Percentiles rank a stretch among this genome's conserved stretches.
Evolutionary conservation across 2,113 vertebrate species (phyloP).

Genomic region (Coregonus clupeaformis): DNA sequence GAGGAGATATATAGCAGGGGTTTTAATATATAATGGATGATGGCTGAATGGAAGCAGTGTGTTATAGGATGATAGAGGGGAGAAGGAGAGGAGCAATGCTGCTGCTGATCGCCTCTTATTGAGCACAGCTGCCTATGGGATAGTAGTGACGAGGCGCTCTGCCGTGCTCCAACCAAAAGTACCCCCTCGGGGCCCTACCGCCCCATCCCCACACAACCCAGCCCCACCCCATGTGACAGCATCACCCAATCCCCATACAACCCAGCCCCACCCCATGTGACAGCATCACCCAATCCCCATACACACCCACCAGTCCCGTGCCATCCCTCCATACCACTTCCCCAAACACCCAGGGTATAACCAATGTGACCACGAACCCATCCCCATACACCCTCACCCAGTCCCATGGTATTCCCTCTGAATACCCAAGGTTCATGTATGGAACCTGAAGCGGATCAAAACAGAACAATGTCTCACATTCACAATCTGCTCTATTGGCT

Average conservation of each 20-base stretch:
- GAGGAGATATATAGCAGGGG: slow-evolving; percentile 57
- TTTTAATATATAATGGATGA: slow-evolving; percentile 71
- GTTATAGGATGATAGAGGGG: slow-evolving; percentile 60
- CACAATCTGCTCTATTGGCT: neutral
- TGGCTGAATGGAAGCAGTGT: slow-evolving; percentile 51
- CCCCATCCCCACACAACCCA: neutral
- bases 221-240: too few relatives aligned
- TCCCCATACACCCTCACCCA: neutral
- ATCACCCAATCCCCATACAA: neutral
- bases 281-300: neutral
- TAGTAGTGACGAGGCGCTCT: slow-evolving; percentile 37
- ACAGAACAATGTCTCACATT: slow-evolving; percentile 1
- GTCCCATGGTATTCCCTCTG: too few relatives aligned
- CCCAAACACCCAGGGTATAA: neutral
- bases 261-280: neutral
- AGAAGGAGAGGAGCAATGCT: slow-evolving; percentile 38
- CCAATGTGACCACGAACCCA: neutral
- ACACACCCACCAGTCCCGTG: neutral
- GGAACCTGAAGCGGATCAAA: too few relatives aligned
- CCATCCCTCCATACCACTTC: neutral
- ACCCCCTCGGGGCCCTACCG: neutral
- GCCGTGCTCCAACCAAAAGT: slow-evolving; percentile 38
- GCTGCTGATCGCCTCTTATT: slow-evolving; percentile 68
- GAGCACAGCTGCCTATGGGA: slow-evolving; percentile 57
- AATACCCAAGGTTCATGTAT: too few relatives aligned